These are phyloP conservation scores for Tonatia bakeri DNA, from an alignment of 2,113 vertebrate genomes.

Conservation along the genomic window DNA sequence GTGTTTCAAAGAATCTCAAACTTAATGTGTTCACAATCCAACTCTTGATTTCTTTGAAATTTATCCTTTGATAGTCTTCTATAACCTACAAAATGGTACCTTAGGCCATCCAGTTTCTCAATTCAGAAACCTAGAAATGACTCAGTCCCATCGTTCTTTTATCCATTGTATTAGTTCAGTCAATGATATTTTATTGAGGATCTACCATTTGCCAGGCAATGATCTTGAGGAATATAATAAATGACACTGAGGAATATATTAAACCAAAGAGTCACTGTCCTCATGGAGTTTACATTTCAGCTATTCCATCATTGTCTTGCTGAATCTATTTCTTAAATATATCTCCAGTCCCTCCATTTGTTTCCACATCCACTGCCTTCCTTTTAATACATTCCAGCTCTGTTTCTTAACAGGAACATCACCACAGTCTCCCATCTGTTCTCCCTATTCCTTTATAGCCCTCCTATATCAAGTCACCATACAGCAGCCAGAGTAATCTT, in stretches of 20 bases:
- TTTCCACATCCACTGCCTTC: neutral
- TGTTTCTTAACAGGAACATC: neutral
- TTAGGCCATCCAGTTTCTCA: neutral
- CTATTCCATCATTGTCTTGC: neutral
- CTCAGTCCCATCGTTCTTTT: neutral
- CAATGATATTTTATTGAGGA: constrained; percentile 7
- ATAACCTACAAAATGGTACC: neutral
- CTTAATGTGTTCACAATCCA: neutral
- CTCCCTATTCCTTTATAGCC: neutral
- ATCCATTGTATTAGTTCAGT: constrained; percentile 5
- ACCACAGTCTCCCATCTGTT: neutral
- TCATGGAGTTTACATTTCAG: neutral
- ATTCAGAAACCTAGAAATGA: neutral
- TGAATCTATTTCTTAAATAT: constrained; percentile 20
- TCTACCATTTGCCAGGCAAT: neutral
- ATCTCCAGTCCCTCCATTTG: neutral
- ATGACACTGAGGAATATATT: neutral
- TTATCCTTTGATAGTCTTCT: neutral
- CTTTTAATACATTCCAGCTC: neutral
- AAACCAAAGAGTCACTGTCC: neutral
- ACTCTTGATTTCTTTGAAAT: neutral
- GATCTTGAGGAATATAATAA: neutral
- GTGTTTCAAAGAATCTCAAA: constrained; percentile 9
- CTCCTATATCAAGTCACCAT: neutral
- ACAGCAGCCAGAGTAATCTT: neutral